Evolutionary conservation across 2,113 vertebrate genomes (phyloP), one percentile per base, ranked within the genome.

Genomic region (Prolemur simus): DNA sequence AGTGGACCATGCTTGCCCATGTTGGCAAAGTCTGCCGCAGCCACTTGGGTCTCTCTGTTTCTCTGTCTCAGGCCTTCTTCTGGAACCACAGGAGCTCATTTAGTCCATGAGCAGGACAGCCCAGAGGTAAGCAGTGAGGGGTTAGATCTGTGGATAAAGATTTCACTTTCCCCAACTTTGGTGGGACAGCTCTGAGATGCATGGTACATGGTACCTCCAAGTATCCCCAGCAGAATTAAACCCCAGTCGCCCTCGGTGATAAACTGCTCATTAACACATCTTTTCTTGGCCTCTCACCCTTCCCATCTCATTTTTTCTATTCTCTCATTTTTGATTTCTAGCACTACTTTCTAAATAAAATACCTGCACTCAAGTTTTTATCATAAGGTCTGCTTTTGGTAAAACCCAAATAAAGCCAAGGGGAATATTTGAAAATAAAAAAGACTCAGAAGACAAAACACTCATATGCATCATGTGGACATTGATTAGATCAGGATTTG

Each of bases 391-490:
- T 63, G 12, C 18, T 77, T 73, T 74, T 11, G 58, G 49, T 6
- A 25, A 90, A 81, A 71, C 34, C 34, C 12, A 42, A 58, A 39
- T 4, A 63, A 93, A 94, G 69, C 87, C 32, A 81, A 60, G 18
- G 18, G 39, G 6, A 21, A 34, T n/a, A 23, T 49, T 71, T 52
- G 39, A 93, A 86, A 87, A 42, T 64, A 49, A 74, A 69, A 73
- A 77, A 60, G 20, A 93, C 6, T 68, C 80, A 88, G 37, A 47
- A 85, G 73, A 76, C 64, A 71, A 49, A 89, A 93, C 5, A 45
- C 25, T 17, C 47, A 84, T 23, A 27, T 45, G 5, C 6, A 20
- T 83, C 21, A 20, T 23, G 56, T 64, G 34, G 34, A 69, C 5
- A 42, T 47, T 12, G 18, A 49, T 54, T 76, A 66, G 37, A 87